phyloP scores from a whole-genome alignment of 2,888 invertebrate genomes.

The Electrophaes corylata region DNA sequence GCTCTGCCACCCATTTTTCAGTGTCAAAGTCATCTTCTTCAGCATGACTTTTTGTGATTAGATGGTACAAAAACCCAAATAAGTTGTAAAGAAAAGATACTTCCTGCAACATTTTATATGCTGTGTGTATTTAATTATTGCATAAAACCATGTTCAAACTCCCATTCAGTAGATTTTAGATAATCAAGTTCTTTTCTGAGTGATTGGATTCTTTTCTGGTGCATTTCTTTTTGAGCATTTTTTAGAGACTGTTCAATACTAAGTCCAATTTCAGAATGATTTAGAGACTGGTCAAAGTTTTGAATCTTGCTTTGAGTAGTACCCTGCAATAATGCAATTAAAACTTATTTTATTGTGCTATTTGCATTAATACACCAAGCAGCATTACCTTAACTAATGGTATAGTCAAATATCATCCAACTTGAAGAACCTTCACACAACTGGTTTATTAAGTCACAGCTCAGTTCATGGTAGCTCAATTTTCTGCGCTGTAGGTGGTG shows the following conservation, averaged over 20 bases:
- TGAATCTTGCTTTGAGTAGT: conserved; percentile 62
- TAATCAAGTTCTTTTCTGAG: conserved; percentile 90
- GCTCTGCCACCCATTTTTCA: conserved; percentile 69
- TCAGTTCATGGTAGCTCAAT: no score
- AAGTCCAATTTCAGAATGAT: conserved; percentile 80
- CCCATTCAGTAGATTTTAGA: conserved; percentile 92
- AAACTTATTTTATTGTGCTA: not conserved
- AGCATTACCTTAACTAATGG: no score
- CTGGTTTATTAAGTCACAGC: no score
- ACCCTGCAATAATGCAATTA: conserved; percentile 50
- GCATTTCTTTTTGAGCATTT: conserved; percentile 86
- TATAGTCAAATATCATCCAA: no score
- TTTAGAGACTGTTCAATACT: conserved; percentile 83
- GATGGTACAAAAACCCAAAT: conserved; percentile 44
- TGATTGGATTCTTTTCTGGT: conserved; percentile 88
- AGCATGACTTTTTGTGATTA: conserved; percentile 50
- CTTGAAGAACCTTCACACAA: no score
- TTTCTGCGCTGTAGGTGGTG: no score
- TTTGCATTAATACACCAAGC: no score
- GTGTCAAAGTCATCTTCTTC: conserved; percentile 55
- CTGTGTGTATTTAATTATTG: conserved; percentile 58
- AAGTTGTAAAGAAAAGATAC: conserved; percentile 65
- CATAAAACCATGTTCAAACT: conserved; percentile 88
- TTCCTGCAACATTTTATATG: conserved; percentile 72
- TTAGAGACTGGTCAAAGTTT: conserved; percentile 76